Base-by-base conservation (phyloP, 2,113 vertebrate genomes). In the Bos indicus region DNA sequence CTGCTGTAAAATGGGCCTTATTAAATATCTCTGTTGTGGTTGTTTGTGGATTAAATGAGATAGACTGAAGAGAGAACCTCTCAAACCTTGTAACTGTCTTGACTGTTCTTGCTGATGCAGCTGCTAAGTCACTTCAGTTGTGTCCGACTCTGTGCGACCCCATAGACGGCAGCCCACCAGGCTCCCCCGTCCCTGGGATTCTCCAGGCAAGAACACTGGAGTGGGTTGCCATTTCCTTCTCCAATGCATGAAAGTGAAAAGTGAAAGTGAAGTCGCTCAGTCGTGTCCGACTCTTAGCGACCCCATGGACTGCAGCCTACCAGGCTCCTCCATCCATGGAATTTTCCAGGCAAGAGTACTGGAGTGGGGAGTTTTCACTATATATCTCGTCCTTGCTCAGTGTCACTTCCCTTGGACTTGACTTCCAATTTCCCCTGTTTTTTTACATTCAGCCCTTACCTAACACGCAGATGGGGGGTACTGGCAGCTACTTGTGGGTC, bases 401-500 rank as follows among this genome's bases (percentile, higher is more conserved):
- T 9, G 3, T 91, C 46, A 23, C 19, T 40, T 86, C 57, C 57
- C 57, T 74, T 64, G 30, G 82, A 33, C 48, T 51, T 52, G 71
- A 77, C 71, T 84, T 80, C 48, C 10, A 71, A 46, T 36, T 77
- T 33, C 12, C 15, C 19, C 8, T 11, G 6, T 9, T 23, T 59
- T 48, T 33, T 48, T 33, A 21, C 28, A 26, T 48, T 78, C 30
- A 16, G 12, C 23, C 14, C 67, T 97, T 43, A 59, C 28, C 17
- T 26, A 9, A 14, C 7, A 0, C 0, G 4, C 8, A n/a, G 51
- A 28, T 19, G 33, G 19, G 1, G 23, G 30, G 59, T 17, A 3
- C 6, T 26, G 40, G 15, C 11, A 54, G 62, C 7, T 21, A 21
- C 40, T 13, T 2, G 1, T 1, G 88, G 56, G 13, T 4, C 74